A percentile compares a stretch with the other conserved stretches of the same genome.
phyloP scores from a whole-genome alignment of 2,113 vertebrate genomes.

The Oncorhynchus keta region DNA sequence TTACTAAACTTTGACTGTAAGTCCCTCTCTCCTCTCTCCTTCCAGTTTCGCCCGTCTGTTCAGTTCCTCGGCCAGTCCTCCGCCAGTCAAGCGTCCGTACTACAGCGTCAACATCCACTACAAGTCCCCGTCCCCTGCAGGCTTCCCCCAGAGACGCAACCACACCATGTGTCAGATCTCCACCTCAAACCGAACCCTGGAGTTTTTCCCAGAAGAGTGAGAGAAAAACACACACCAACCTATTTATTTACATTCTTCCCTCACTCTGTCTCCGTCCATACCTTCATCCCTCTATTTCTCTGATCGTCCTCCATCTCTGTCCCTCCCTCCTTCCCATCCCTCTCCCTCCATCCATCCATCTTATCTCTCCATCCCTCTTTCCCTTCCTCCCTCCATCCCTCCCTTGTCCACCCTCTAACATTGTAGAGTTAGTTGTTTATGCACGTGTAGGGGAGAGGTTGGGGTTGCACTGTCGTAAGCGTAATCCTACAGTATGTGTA shows the following conservation, averaged over 20 bases:
- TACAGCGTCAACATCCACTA: slow-evolving; percentile 97
- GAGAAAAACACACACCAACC: slow-evolving; percentile 40
- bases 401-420: neutral
- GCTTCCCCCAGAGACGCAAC: slow-evolving; percentile 90
- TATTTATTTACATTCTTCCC: no score
- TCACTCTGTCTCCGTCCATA: no score
- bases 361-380: slow-evolving; percentile 10
- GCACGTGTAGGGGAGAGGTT: no score
- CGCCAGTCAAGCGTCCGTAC: slow-evolving; percentile 90
- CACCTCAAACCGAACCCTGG: slow-evolving; percentile 84
- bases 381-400: slow-evolving; percentile 5
- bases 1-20: neutral
- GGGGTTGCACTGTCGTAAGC: no score
- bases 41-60: slow-evolving; percentile 95
- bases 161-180: slow-evolving; percentile 95
- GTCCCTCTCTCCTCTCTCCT: neutral
- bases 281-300: neutral
- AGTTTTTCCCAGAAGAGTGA: slow-evolving; percentile 98
- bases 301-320: neutral
- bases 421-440: no score
- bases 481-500: no score
- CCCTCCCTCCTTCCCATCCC: neutral
- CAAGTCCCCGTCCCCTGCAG: slow-evolving; percentile 89
- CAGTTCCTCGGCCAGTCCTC: slow-evolving; percentile 93
- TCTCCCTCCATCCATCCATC: neutral